Evolutionary conservation across 2,888 invertebrate species (phyloP).

Genomic region (Netelia virgata): DNA sequence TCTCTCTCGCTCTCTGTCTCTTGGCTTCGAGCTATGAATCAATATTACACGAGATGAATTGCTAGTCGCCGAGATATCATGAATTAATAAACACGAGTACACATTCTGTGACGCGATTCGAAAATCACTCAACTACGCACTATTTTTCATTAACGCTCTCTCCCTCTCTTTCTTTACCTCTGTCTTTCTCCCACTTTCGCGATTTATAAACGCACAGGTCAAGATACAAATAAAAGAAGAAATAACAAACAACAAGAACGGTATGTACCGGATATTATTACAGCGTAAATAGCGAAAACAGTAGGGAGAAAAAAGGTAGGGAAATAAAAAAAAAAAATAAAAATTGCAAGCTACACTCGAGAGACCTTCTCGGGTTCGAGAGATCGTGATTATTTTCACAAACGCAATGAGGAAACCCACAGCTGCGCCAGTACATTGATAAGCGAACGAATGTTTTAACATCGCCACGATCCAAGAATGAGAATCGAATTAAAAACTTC

Average conservation of each 20-base stretch:
- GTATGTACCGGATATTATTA: not conserved
- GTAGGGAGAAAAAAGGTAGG: not conserved
- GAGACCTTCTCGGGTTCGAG: not conserved
- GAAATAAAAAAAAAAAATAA: not conserved
- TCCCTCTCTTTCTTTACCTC: no score
- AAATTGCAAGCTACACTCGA: not conserved
- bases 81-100: constrained; percentile 18
- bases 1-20: not conserved
- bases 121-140: constrained; percentile 2
- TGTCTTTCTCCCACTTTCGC: not conserved
- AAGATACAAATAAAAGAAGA: not conserved
- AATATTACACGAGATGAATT: not conserved
- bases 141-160: not conserved
- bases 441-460: not conserved
- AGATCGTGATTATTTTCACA: not conserved
- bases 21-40: not conserved
- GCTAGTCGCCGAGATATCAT: constrained; percentile 10
- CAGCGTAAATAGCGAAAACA: not conserved
- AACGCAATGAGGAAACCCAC: not conserved
- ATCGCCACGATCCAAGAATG: no score
- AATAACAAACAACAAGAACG: not conserved
- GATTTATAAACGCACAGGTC: not conserved
- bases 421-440: not conserved
- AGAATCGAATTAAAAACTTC: no score
- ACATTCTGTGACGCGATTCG: constrained; percentile 1